phyloP scores from a whole-genome alignment of 1,140 invertebrate species.

The Macrobrachium nipponense region DNA sequence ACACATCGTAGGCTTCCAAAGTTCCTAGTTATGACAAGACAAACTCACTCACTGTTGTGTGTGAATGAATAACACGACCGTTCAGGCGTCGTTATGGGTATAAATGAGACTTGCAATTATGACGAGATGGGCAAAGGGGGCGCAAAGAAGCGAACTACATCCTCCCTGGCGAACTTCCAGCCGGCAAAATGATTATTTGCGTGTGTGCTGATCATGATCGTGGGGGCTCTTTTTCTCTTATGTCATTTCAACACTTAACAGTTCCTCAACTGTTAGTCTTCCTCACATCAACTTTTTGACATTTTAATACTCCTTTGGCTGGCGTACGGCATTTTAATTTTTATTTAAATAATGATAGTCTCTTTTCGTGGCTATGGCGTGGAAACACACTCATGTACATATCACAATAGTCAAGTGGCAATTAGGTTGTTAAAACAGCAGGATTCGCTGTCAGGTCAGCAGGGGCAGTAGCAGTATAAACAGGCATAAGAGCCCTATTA shows the following conservation, averaged over 20 bases:
- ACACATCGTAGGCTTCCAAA: background rate
- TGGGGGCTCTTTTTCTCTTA: background rate
- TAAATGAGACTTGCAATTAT: background rate
- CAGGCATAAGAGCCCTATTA: background rate
- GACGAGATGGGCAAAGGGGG: background rate
- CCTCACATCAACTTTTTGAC: background rate
- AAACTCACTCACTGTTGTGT: no score
- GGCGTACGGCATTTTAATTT: background rate
- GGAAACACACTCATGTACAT: slow-evolving; percentile 20
- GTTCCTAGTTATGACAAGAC: background rate
- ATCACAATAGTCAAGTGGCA: slow-evolving; percentile 7
- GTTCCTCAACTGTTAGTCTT: no score
- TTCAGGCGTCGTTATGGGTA: no score
- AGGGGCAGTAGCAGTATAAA: slow-evolving; percentile 1
- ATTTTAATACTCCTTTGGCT: slow-evolving; percentile 18
- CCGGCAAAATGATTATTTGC: background rate
- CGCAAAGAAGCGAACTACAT: no score
- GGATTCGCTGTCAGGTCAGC: slow-evolving; percentile 4
- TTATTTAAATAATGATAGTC: background rate
- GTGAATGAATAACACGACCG: no score
- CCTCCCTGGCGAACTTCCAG: slow-evolving; percentile 16
- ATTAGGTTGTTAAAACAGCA: no score
- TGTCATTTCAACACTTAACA: background rate
- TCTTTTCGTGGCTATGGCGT: slow-evolving; percentile 10
- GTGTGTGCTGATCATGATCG: slow-evolving; percentile 2